Base-by-base conservation (phyloP, 2,113 vertebrate genomes). In the Albula goreensis region DNA sequence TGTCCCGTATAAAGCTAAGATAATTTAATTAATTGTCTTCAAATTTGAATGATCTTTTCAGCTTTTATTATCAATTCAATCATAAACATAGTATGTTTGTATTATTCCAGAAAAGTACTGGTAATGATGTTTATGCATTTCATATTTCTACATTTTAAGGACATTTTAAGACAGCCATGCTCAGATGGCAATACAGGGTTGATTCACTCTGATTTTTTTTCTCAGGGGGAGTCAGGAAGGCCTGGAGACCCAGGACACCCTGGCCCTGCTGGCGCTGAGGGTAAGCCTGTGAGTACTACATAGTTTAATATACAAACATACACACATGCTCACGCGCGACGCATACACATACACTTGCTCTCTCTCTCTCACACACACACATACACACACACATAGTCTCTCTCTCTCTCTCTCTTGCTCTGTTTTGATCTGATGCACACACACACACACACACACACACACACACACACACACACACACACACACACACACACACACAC, bases 281-380 rank as follows among this genome's bases (percentile, higher is more conserved):
- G 98, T 99, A 99, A 99, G 98, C 98, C 97, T 99, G 98, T 99
- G 98, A 99, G 98, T 99, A 99, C 98, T 97, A 95, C 93, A 97
- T 93, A 95, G 95, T 97, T 98, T 96, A 94, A 95, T 95, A 95
- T 95, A 89, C 92, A 94, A 92, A 93, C 91, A 81, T 90, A 82
- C 88, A 57, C 49, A 70, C 79, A 88, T 41, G 77, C 83, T 83
- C 81, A 86, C 83, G 87, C 41, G 41, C 7, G 79, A 25, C n/a
- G 1, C 50, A 82, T 22, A 74, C 70, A 4, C 70, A 74, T 9
- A 74, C 70, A 74, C 70, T 25, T 2, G 9, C n/a, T 25, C 8
- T 2, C 70, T 25, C 22, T 1, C 60, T n/a, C 1, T 1, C 63
- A 0, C 0, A 31, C n/a, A 31, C 8, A 74, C 22, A 70, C 25